Percentiles rank a stretch among this genome's conserved stretches.
These are phyloP conservation scores for Tanytarsus gracilentus DNA, from an alignment of 2,888 invertebrate species.

Conservation along the genomic window DNA sequence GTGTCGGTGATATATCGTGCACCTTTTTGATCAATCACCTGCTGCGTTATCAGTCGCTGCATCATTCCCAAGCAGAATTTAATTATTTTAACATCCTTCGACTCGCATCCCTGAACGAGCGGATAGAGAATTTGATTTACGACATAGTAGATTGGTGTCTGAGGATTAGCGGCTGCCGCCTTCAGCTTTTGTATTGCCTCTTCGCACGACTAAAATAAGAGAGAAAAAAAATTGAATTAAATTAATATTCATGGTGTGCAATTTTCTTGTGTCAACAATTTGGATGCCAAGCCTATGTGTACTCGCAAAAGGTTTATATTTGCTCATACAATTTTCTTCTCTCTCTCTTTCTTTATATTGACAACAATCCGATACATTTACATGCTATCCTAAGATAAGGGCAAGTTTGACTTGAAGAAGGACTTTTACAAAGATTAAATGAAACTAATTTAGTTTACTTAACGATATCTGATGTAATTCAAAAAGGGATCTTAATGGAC, in stretches of 20 bases:
- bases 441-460: too few species aligned
- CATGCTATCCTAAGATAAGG: too few species aligned
- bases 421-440: too few species aligned
- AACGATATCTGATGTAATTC: too few species aligned
- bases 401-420: too few species aligned
- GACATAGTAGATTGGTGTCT: conserved; percentile 75
- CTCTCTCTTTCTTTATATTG: too few species aligned
- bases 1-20: conserved; percentile 89
- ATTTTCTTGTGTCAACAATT: too few species aligned
- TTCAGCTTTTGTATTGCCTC: conserved; percentile 86
- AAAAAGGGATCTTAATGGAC: too few species aligned
- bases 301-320: too few species aligned
- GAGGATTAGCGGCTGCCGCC: conserved; percentile 63
- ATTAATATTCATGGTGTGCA: neutral
- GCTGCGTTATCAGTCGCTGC: conserved; percentile 86
- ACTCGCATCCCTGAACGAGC: conserved; percentile 93
- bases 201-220: conserved; percentile 75
- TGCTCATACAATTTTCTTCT: too few species aligned
- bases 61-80: conserved; percentile 88
- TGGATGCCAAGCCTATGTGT: too few species aligned
- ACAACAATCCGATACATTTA: too few species aligned
- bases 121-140: conserved; percentile 94
- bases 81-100: conserved; percentile 91
- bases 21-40: conserved; percentile 82
- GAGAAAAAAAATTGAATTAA: conserved; percentile 15